Evolutionary conservation across 2,888 invertebrate species (phyloP).

Genomic region (Thumatha senex): DNA sequence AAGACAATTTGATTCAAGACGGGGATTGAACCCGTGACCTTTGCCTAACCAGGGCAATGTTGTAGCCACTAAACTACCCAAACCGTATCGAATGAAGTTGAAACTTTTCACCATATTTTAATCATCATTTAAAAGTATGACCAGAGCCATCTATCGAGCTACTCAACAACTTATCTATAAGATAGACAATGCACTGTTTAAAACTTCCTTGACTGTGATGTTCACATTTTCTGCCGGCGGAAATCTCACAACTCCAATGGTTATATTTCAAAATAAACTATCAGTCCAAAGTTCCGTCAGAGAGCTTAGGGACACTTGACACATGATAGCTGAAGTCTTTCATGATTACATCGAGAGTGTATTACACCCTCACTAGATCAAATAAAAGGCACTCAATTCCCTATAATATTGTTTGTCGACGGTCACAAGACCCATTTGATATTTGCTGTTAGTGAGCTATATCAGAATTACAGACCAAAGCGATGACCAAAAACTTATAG

Average conservation of each 20-base stretch:
- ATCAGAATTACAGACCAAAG: no score
- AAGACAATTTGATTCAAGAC: no score
- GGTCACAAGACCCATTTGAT: slow-evolving; percentile 20
- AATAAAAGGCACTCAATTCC: slow-evolving; percentile 37
- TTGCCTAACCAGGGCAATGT: no score
- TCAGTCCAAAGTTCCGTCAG: slow-evolving; percentile 41
- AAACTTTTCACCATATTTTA: no score
- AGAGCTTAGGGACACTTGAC: slow-evolving; percentile 48
- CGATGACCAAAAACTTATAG: no score
- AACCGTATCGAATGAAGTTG: no score
- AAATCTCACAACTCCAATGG: slow-evolving; percentile 46
- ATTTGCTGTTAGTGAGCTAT: slow-evolving; percentile 17
- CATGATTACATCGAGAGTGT: slow-evolving; percentile 52
- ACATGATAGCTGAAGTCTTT: slow-evolving; percentile 60
- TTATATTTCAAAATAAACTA: slow-evolving; percentile 51
- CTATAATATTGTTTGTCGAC: slow-evolving; percentile 52
- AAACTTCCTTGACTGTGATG: slow-evolving; percentile 53
- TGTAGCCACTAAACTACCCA: no score
- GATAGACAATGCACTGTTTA: slow-evolving; percentile 46
- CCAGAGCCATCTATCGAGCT: no score
- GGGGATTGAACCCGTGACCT: no score
- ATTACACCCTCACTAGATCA: slow-evolving; percentile 37
- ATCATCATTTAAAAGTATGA: no score
- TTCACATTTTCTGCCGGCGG: slow-evolving; percentile 53
- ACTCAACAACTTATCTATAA: no score